Base-by-base conservation (phyloP, 2,113 vertebrate species). In the Osmerus eperlanus region DNA sequence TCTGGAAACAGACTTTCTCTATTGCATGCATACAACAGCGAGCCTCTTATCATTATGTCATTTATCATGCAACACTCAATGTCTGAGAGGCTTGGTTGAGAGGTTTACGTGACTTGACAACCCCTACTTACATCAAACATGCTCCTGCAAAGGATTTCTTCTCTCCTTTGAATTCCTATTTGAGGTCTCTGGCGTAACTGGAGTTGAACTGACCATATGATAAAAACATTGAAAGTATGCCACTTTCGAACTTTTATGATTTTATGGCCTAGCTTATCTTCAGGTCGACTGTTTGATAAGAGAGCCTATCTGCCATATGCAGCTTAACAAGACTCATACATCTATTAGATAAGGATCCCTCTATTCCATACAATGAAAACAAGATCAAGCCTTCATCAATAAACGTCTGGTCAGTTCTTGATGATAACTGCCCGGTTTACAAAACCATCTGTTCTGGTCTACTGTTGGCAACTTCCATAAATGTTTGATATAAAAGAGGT, bases 271-370 rank as follows among this genome's bases (percentile, higher is more conserved):
- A 0, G 18, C 8, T 77, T 84, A 84, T 83, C 80, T 76, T 15
- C 29, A 59, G n/a, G n/a, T 64, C 56, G 76, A 79, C 76, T 64
- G 54, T 68, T 8, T 12, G 70, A 86, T 86, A 88, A 75, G 79
- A 59, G 72, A 51, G 51, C 56, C 76, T 74, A 84, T 77, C 72
- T 81, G 84, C 76, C 88, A 85, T 87, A 83, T 91, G 91, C 84
- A 78, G 62, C 73, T 56, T 68, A 70, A 73, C 28, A 32, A 47
- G 14, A 36, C 69, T 67, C 67, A 73, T 89, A 87, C 88, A 89
- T 81, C 71, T 64, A 78, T 85, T 76, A 77, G 70, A 54, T 54
- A 51, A 65, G 32, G 41, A 21, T 69, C 21, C 28, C 32, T 56
- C 56, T 62, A 63, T 13, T 16, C 51, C 28, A 15, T 5, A 21